These are phyloP conservation scores for Protonemura montana DNA, from an alignment of 2,888 invertebrate genomes.

Conservation along the genomic window DNA sequence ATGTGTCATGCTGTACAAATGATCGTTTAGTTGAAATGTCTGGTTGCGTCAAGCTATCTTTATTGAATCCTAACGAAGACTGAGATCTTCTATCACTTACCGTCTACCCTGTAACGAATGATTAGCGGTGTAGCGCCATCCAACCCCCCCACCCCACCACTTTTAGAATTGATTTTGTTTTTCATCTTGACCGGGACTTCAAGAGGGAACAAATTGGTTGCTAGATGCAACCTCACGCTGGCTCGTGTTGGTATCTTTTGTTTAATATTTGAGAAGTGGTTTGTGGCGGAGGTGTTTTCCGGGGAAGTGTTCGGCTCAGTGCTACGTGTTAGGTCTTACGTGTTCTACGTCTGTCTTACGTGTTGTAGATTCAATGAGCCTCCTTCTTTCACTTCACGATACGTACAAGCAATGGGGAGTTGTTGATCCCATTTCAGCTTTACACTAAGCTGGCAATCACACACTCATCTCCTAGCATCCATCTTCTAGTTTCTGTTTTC, in stretches of 20 bases:
- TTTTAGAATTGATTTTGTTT: not conserved
- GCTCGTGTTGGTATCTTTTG: not conserved
- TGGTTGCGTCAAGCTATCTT: too few relatives aligned
- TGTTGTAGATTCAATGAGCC: not conserved
- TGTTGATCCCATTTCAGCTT: constrained; percentile 18
- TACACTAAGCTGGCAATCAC: constrained; percentile 34
- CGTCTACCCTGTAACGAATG: too few relatives aligned
- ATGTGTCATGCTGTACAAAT: too few relatives aligned
- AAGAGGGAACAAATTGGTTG: not conserved
- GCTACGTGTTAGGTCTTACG: not conserved
- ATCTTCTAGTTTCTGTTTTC: constrained; percentile 8
- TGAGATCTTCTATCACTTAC: too few relatives aligned
- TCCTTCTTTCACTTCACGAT: not conserved
- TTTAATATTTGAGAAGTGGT: constrained; percentile 4
- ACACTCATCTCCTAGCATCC: not conserved
- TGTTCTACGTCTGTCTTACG: not conserved
- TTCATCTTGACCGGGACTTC: not conserved
- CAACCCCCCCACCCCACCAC: not conserved
- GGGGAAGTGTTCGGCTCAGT: not conserved
- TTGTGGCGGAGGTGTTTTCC: not conserved
- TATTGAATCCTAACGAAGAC: too few relatives aligned
- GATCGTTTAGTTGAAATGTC: too few relatives aligned
- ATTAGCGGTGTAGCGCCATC: not conserved
- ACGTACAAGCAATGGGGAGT: not conserved
- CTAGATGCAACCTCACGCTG: not conserved